These are phyloP conservation scores for Stenolophus ochropezus DNA, from an alignment of 2,888 invertebrate species.

Conservation along the genomic window DNA sequence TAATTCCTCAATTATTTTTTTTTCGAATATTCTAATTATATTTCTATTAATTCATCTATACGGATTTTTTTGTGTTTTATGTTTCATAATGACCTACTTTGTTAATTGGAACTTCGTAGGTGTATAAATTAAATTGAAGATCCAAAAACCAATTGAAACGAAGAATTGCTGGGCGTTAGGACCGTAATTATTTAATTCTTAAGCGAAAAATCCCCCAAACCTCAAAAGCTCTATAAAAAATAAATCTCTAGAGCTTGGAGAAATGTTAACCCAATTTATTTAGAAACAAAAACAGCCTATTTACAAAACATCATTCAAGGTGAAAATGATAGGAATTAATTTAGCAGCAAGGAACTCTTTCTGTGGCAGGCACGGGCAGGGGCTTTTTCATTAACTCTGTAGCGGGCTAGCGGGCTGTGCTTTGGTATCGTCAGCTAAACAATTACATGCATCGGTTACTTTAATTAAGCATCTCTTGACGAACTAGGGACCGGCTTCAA, in stretches of 20 bases:
- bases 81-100: too few species aligned
- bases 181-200: background rate
- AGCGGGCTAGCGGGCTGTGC: constrained; percentile 3
- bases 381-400: constrained; percentile 32
- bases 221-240: background rate
- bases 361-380: background rate
- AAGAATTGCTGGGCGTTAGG: too few species aligned
- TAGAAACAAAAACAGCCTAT: constrained; percentile 26
- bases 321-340: constrained; percentile 44
- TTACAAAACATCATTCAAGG: constrained; percentile 36
- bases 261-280: constrained; percentile 32
- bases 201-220: background rate
- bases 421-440: constrained; percentile 55
- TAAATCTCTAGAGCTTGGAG: background rate
- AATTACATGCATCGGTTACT: constrained; percentile 60
- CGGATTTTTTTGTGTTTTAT: too few species aligned
- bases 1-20: too few species aligned
- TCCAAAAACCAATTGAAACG: too few species aligned
- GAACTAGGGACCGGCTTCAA: constrained; percentile 8
- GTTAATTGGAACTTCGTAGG: too few species aligned
- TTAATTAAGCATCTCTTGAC: constrained; percentile 55
- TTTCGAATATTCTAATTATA: too few species aligned
- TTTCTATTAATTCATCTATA: too few species aligned
- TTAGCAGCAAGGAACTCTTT: constrained; percentile 25
- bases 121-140: too few species aligned